These are phyloP conservation scores for Lepus oiostolus DNA, from an alignment of 2,797 vertebrate species.

Conservation along the genomic window DNA sequence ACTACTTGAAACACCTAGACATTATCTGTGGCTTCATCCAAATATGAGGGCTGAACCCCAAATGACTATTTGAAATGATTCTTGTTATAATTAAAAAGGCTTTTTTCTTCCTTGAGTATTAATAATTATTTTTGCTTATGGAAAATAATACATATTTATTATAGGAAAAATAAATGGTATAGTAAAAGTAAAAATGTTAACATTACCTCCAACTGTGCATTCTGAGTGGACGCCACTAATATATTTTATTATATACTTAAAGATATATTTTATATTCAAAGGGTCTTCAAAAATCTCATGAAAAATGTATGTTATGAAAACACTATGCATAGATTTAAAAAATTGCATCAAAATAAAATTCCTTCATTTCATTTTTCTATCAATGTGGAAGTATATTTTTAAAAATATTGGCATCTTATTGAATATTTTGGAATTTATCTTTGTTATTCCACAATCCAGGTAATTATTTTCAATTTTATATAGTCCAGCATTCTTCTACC, in stretches of 20 bases:
- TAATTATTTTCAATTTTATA: constrained; percentile 1
- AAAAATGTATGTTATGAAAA: no score
- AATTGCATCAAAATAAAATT: no score
- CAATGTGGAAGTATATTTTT: neutral
- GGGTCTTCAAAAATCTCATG: no score
- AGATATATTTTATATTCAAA: no score
- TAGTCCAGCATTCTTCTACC: constrained; percentile 7
- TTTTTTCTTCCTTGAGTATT: neutral
- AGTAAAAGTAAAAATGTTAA: neutral
- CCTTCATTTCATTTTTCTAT: neutral
- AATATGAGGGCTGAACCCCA: neutral
- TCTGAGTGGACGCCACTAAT: neutral
- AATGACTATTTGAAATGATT: neutral
- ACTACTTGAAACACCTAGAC: neutral
- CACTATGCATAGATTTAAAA: no score
- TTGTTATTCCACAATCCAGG: neutral
- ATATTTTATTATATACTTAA: neutral
- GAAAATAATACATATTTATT: neutral
- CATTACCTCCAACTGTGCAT: neutral
- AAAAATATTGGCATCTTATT: neutral
- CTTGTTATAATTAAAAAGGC: neutral
- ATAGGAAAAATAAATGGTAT: neutral
- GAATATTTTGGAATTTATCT: neutral
- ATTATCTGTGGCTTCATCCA: neutral
- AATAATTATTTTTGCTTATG: neutral